These are phyloP conservation scores for Drosophila hydei DNA, from an alignment of 1,140 invertebrate genomes.

Conservation along the genomic window DNA sequence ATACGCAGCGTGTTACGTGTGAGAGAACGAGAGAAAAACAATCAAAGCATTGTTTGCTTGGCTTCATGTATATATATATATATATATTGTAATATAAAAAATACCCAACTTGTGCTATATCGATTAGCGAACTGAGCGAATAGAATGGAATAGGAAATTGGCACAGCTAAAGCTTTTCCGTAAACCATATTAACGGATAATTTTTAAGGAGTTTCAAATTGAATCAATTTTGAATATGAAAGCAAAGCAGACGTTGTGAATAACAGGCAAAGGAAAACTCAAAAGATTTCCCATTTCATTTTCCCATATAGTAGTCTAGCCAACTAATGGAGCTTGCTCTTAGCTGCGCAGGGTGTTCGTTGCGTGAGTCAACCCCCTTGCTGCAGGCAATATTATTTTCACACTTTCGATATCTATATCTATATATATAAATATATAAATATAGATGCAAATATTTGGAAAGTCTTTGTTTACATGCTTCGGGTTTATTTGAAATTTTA, in stretches of 20 bases:
- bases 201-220: neutral
- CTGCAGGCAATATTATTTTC: conserved; percentile 8
- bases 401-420: conserved; percentile 34
- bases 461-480: conserved; percentile 25
- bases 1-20: conserved; percentile 39
- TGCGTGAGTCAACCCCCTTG: too few relatives aligned
- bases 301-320: too few relatives aligned
- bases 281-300: neutral
- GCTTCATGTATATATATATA: neutral
- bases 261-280: neutral
- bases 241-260: neutral
- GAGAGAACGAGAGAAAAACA: neutral
- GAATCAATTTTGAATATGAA: neutral
- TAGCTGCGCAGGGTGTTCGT: too few relatives aligned
- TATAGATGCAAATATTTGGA: conserved; percentile 5
- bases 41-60: too few relatives aligned
- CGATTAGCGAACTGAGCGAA: neutral
- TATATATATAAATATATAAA: conserved; percentile 9
- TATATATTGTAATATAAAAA: neutral
- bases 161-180: neutral
- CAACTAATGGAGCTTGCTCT: too few relatives aligned
- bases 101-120: neutral
- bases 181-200: neutral
- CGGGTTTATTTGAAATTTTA: conserved; percentile 26
- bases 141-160: neutral